A percentile compares a stretch with the other conserved stretches of the same genome.
phyloP scores from a whole-genome alignment of 2,113 vertebrate species.

The Myxocyprinus asiaticus region DNA sequence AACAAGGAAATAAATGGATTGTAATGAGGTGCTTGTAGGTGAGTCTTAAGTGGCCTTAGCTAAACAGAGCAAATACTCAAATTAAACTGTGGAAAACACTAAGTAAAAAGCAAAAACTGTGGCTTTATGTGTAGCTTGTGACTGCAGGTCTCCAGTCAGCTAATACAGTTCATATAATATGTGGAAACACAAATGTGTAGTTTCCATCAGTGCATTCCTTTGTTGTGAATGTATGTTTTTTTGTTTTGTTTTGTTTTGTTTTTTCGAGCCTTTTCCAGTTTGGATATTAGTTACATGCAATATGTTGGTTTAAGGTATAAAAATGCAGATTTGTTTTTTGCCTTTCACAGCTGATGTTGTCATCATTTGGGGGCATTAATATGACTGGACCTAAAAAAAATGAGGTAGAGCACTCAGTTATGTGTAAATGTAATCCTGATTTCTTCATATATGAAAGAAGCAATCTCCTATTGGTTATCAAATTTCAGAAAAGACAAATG shows the following conservation, averaged over 20 bases:
- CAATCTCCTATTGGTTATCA: constrained; percentile 3
- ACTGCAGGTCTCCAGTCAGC: constrained; percentile 80
- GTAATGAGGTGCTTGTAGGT: constrained; percentile 48
- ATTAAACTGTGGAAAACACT: constrained; percentile 13
- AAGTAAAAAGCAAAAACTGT: constrained; percentile 62
- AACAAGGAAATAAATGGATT: constrained; percentile 19
- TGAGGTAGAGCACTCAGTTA: background rate
- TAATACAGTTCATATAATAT: constrained; percentile 50
- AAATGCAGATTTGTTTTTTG: constrained; percentile 26
- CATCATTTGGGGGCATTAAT: constrained; percentile 41
- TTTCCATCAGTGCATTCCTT: constrained; percentile 73
- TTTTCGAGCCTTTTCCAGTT: constrained; percentile 36
- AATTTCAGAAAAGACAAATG: constrained; percentile 27
- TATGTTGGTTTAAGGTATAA: constrained; percentile 38
- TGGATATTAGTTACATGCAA: constrained; percentile 47
- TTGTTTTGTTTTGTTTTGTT: constrained; percentile 64
- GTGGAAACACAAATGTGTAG: constrained; percentile 52
- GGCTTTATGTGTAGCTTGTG: constrained; percentile 63
- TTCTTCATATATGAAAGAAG: constrained; percentile 4
- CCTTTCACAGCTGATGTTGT: constrained; percentile 38
- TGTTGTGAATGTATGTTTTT: constrained; percentile 60
- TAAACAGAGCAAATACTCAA: constrained; percentile 18
- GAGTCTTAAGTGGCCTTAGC: constrained; percentile 53
- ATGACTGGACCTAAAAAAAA: constrained; percentile 36
- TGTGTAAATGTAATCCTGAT: constrained; percentile 27